Evolutionary conservation across 2,797 vertebrate genomes (phyloP), one percentile per base, ranked within the genome.

Genomic region (Myioborus miniatus): DNA sequence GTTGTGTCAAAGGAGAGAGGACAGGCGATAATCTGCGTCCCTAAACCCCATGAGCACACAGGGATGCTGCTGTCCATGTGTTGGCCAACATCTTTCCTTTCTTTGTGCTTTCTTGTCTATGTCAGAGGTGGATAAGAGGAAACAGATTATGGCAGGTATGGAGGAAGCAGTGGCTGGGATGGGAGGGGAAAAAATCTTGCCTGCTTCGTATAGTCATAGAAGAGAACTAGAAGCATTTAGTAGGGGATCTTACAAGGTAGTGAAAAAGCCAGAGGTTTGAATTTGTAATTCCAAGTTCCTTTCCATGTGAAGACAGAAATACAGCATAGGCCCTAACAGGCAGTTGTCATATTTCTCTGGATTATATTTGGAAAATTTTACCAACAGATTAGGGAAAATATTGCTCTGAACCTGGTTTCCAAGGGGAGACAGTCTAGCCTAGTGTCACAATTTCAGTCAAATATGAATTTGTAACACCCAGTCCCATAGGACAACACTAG

Each of bases 41-140:
- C 9, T 65, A 44, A 75, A 43, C n/a, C 12, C n/a, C 30, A 17
- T 3, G 12, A 1, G 2, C 9, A 13, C 6, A 15, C 4, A 30
- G 26, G 4, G 15, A 44, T 0, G 1, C 4, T n/a, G 37, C 15
- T 63, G 15, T 11, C 41, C 5, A 2, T 41, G 32, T 23, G 16
- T 4, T 56, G 50, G 29, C 41, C 23, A 17, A 8, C 11, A 36
- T 12, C 9, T 30, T 15, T 68, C 41, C 15, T 67, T 74, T 62
- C 21, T 55, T 63, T 50, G 8, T 27, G 15, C 14, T 41, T 80
- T 83, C 34, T 59, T 56, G 3, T 30, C 15, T 30, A 1, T 63
- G 19, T 17, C 44, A 65, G 44, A 30, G 13, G 14, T 37, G 27
- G 4, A 4, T 19, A 12, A 70, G n/a, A 74, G 30, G n/a, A 93